Percentiles rank a stretch among this genome's conserved stretches.
Conservation (phyloP, 2,888 invertebrate species). For the Polymixis lichenea region DNA sequence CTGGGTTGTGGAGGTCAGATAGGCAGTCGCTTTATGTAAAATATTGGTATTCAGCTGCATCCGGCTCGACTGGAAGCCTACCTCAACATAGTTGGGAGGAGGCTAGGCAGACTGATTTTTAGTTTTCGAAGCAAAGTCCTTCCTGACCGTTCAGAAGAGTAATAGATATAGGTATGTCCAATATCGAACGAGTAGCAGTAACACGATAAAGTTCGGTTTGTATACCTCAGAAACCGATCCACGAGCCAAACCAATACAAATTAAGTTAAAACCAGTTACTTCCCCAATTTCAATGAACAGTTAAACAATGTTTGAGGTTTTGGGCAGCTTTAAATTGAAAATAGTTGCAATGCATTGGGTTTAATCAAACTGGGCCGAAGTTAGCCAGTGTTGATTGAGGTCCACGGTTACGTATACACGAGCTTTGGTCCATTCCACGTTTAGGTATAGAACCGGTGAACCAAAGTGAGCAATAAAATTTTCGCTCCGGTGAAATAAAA, state of each 20-base stretch:
- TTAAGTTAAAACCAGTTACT: background rate
- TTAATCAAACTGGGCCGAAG: slow-evolving; percentile 37
- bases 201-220: too few species aligned
- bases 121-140: background rate
- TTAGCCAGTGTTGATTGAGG: slow-evolving; percentile 47
- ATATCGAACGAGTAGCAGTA: background rate
- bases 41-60: too few species aligned
- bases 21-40: too few species aligned
- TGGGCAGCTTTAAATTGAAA: slow-evolving; percentile 32
- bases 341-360: slow-evolving; percentile 38
- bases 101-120: too few species aligned
- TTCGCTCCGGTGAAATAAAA: slow-evolving; percentile 23
- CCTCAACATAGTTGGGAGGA: too few species aligned
- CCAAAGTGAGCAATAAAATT: slow-evolving; percentile 15
- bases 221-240: background rate
- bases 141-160: background rate
- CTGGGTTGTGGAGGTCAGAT: too few species aligned
- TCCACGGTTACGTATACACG: slow-evolving; percentile 19
- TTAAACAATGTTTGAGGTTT: slow-evolving; percentile 19
- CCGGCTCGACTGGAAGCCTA: too few species aligned
- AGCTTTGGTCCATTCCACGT: slow-evolving; percentile 2
- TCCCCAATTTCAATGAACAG: slow-evolving; percentile 8
- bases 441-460: background rate
- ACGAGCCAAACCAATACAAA: background rate
- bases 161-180: background rate